Evolutionary conservation across 2,888 invertebrate genomes (phyloP).

Genomic region (Cryptops parisi): DNA sequence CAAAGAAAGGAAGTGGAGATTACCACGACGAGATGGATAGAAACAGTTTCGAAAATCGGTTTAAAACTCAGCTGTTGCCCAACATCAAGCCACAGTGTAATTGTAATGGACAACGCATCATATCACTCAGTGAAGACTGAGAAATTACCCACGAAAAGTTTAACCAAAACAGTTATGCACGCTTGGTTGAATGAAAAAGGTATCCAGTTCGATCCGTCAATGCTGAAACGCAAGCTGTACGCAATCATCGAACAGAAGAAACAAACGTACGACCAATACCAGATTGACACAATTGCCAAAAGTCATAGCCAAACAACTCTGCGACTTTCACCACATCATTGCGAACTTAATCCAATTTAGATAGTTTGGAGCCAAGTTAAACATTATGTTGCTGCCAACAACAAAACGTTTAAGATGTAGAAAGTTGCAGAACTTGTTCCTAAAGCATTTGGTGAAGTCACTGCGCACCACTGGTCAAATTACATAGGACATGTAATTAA

Average conservation of each 20-base stretch:
- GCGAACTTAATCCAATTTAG: background rate
- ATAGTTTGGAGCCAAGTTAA: background rate
- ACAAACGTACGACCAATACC: no score
- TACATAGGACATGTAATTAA: background rate
- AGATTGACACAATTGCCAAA: no score
- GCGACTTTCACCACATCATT: background rate
- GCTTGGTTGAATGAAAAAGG: background rate
- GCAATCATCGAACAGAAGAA: no score
- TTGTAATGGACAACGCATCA: slow-evolving; percentile 16
- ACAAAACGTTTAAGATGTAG: background rate
- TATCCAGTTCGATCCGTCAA: no score
- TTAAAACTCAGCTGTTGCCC: slow-evolving; percentile 7
- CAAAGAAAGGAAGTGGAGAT: background rate
- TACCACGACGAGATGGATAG: slow-evolving; percentile 6
- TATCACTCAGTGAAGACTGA: slow-evolving; percentile 9
- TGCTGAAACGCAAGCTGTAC: no score
- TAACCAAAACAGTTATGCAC: background rate
- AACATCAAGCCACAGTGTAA: slow-evolving; percentile 8
- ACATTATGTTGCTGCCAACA: background rate
- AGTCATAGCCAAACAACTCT: no score
- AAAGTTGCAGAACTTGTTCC: background rate
- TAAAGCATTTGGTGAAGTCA: background rate
- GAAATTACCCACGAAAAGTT: background rate
- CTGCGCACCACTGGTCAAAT: no score
- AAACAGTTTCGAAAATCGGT: slow-evolving; percentile 6